phyloP scores from a whole-genome alignment of 37 sponge, comb jelly and placozoan genomes.

The Corticium candelabrum region DNA sequence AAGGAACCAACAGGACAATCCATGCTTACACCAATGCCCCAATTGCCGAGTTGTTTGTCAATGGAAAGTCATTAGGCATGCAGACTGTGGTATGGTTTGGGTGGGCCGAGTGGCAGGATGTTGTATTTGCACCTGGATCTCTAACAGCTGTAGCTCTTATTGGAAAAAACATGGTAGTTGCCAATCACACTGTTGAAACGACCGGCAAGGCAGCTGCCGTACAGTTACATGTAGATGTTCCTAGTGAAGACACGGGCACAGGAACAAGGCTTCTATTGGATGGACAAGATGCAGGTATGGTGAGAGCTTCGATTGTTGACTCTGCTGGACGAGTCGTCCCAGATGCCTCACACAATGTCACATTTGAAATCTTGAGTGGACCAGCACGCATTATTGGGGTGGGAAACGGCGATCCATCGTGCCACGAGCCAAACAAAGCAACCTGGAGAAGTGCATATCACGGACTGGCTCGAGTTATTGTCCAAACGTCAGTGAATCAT shows the following conservation, averaged over 20 bases:
- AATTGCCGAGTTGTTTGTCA: conserved; percentile 27
- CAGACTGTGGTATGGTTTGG: conserved; percentile 24
- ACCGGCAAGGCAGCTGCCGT: conserved; percentile 14
- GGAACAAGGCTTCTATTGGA: conserved; percentile 38
- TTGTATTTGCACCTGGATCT: conserved; percentile 21
- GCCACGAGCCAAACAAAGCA: conserved; percentile 52
- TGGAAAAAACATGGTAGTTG: conserved; percentile 2
- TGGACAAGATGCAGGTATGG: conserved; percentile 51
- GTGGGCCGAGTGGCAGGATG: conserved; percentile 30
- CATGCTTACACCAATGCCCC: conserved; percentile 51
- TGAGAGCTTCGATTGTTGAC: conserved; percentile 37
- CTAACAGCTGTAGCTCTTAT: conserved; percentile 23
- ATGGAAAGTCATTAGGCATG: conserved; percentile 32
- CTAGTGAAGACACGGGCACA: conserved; percentile 31
- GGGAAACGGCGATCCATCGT: conserved; percentile 47
- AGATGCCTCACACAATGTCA: conserved; percentile 25
- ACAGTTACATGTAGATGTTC: conserved; percentile 18
- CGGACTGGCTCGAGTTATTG: conserved; percentile 36
- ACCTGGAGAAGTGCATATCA: conserved; percentile 57
- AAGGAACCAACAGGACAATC: conserved; percentile 12
- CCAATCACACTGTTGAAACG: conserved; percentile 32
- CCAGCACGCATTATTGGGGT: conserved; percentile 47
- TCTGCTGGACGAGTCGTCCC: conserved; percentile 22
- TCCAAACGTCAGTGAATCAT: conserved; percentile 31
- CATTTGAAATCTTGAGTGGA: conserved; percentile 39